phyloP scores from a whole-genome alignment of 2,113 vertebrate species.

The Heterochromis multidens region DNA sequence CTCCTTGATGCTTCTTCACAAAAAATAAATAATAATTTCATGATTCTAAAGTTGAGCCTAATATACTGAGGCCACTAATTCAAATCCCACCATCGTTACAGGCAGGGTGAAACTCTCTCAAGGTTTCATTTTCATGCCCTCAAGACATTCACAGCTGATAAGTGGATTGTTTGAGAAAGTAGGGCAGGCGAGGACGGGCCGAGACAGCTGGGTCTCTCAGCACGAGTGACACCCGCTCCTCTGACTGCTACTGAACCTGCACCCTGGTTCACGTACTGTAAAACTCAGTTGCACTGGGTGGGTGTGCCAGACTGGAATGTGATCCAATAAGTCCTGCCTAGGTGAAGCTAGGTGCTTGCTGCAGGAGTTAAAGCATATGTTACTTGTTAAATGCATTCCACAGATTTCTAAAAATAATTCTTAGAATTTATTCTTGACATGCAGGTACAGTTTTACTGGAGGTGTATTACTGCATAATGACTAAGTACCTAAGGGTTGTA shows the following conservation, averaged over 20 bases:
- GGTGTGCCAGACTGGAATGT: conserved; percentile 22
- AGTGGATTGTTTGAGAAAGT: conserved; percentile 9
- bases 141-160: conserved; percentile 36
- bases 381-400: neutral
- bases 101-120: neutral
- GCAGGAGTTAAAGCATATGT: neutral
- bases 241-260: neutral
- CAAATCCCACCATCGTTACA: neutral
- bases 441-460: neutral
- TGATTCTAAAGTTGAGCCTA: neutral
- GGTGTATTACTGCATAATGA: neutral
- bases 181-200: neutral
- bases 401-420: neutral
- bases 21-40: neutral
- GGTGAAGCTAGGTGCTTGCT: neutral
- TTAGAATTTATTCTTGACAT: neutral
- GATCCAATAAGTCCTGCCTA: neutral
- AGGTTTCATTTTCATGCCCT: conserved; percentile 4
- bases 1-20: neutral
- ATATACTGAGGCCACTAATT: neutral
- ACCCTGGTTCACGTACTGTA: neutral
- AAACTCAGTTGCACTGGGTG: neutral
- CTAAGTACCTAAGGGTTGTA: neutral
- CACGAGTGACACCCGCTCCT: neutral
- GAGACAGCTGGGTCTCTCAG: neutral